These are phyloP conservation scores for Drosophila takahashii DNA, from an alignment of 1,140 invertebrate genomes.

Conservation along the genomic window DNA sequence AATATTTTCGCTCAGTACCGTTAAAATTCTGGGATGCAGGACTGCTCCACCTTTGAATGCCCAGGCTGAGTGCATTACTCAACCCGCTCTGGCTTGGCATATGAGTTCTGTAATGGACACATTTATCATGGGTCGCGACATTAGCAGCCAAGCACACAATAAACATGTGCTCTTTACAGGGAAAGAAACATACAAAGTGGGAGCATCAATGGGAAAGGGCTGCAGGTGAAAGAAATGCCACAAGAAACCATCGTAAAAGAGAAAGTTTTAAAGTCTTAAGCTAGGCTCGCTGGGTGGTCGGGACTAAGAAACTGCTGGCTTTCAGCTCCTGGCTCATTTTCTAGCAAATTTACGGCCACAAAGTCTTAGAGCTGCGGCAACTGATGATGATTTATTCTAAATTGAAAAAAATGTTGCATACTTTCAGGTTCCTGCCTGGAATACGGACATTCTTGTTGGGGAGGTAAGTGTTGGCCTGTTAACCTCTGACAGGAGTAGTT, in stretches of 20 bases:
- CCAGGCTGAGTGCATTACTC: conserved; percentile 56
- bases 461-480: conserved; percentile 64
- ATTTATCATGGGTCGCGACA: conserved; percentile 67
- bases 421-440: conserved; percentile 80
- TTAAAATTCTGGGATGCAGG: conserved; percentile 12
- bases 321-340: conserved; percentile 19
- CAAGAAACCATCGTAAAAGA: conserved; percentile 1
- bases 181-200: conserved; percentile 12
- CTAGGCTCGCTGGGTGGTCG: conserved; percentile 11
- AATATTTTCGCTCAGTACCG: neutral
- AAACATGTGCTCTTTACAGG: conserved; percentile 20
- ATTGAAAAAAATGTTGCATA: conserved; percentile 48
- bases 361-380: conserved; percentile 15
- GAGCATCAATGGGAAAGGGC: conserved; percentile 1
- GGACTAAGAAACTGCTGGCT: neutral
- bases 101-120: conserved; percentile 61
- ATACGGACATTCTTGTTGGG: conserved; percentile 84
- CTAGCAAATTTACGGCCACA: conserved; percentile 45
- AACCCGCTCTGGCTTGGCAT: conserved; percentile 55
- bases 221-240: neutral
- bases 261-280: conserved; percentile 25
- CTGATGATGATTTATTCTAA: conserved; percentile 65
- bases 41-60: neutral
- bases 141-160: conserved; percentile 41
- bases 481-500: conserved; percentile 7